These are phyloP conservation scores for Aplochiton taeniatus DNA, from an alignment of 2,797 vertebrate species.

Conservation along the genomic window DNA sequence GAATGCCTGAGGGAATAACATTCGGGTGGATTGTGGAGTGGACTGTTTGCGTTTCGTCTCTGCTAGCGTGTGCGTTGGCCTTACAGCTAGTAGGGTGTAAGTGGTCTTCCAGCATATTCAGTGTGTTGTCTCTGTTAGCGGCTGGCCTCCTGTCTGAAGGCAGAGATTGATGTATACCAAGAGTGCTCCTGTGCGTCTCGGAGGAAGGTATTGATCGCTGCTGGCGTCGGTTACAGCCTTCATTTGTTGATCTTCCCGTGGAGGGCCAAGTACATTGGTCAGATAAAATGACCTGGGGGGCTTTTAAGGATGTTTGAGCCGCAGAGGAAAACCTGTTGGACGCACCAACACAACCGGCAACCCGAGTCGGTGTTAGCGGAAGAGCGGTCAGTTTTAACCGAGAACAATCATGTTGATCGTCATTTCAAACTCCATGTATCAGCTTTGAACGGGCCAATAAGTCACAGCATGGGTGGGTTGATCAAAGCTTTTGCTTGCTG, in stretches of 20 bases:
- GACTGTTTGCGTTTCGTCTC: too few relatives aligned
- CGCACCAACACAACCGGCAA: constrained; percentile 20
- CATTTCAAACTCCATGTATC: too few relatives aligned
- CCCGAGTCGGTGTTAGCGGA: constrained; percentile 16
- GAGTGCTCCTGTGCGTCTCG: constrained; percentile 73
- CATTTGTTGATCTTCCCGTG: constrained; percentile 75
- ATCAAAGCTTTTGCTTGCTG: too few relatives aligned
- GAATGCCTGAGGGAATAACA: too few relatives aligned
- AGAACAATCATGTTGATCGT: too few relatives aligned
- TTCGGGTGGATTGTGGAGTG: too few relatives aligned
- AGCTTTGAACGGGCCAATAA: too few relatives aligned
- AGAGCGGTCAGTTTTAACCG: constrained; percentile 15
- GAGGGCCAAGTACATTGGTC: constrained; percentile 62
- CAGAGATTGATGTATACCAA: constrained; percentile 74
- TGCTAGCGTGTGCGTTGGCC: too few relatives aligned
- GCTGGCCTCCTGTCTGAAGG: constrained; percentile 59
- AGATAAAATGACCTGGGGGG: constrained; percentile 53
- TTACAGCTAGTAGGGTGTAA: not conserved
- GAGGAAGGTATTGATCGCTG: constrained; percentile 77
- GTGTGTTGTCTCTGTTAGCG: constrained; percentile 62
- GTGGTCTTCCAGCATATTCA: constrained; percentile 28
- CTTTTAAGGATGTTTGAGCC: constrained; percentile 63
- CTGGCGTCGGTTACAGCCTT: constrained; percentile 72
- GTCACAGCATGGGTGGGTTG: too few relatives aligned
- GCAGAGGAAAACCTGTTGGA: constrained; percentile 37